Evolutionary conservation across 2,888 invertebrate species (phyloP).

Genomic region (Cosmia trapezina): DNA sequence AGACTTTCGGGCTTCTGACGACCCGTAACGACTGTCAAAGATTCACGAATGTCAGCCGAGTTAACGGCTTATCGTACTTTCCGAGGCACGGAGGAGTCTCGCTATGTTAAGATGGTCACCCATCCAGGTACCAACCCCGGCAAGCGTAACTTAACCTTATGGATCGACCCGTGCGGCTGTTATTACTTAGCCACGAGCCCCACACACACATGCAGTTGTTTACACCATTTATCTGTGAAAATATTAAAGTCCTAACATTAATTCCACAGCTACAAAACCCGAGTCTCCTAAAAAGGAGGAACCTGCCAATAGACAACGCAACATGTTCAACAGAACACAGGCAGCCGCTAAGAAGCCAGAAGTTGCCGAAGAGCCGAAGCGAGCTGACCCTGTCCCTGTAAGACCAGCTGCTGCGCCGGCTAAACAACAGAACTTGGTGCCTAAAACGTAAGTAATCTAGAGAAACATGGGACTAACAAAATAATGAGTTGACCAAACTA

Average conservation of each 20-base stretch:
- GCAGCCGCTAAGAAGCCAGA: slow-evolving; percentile 2
- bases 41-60: too few species aligned
- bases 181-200: too few species aligned
- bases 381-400: not conserved
- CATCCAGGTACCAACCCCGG: too few species aligned
- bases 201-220: not conserved
- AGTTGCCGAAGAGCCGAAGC: not conserved
- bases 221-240: not conserved
- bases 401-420: not conserved
- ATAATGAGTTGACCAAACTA: not conserved
- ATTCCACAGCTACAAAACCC: slow-evolving; percentile 1
- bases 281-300: not conserved
- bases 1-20: too few species aligned
- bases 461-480: not conserved
- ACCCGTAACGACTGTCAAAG: too few species aligned
- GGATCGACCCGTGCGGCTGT: too few species aligned
- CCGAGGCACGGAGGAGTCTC: too few species aligned
- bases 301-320: not conserved
- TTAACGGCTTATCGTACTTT: too few species aligned
- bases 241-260: not conserved
- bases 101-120: too few species aligned
- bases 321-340: not conserved
- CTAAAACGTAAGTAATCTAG: slow-evolving; percentile 12
- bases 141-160: too few species aligned
- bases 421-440: slow-evolving; percentile 14